These are phyloP conservation scores for Cotesia vestalis DNA, from an alignment of 1,140 invertebrate species.

Conservation along the genomic window DNA sequence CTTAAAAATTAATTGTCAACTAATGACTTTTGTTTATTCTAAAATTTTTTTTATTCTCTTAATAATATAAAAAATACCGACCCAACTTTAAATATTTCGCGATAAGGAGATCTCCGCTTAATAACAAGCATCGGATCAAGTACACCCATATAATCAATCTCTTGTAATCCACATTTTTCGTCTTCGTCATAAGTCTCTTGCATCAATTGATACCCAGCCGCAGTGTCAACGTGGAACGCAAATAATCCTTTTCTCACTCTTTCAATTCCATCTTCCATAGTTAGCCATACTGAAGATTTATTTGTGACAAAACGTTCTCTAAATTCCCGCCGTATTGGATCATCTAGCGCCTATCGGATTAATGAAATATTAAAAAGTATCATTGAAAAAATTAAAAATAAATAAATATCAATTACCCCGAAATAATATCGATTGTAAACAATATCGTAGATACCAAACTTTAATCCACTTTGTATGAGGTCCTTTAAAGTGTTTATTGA, in stretches of 20 bases:
- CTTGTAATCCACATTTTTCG: constrained; percentile 73
- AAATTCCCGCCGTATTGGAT: constrained; percentile 69
- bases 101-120: constrained; percentile 69
- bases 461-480: constrained; percentile 69
- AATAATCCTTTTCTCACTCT: constrained; percentile 69
- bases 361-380: background rate
- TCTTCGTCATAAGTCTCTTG: constrained; percentile 72
- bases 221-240: constrained; percentile 73
- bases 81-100: constrained; percentile 72
- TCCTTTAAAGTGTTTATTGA: constrained; percentile 70
- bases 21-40: no score
- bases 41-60: no score
- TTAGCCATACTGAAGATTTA: constrained; percentile 64
- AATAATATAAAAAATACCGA: constrained; percentile 45
- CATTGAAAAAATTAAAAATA: background rate
- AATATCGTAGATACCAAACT: constrained; percentile 70
- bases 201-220: constrained; percentile 71
- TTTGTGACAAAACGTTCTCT: constrained; percentile 69
- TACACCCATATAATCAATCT: constrained; percentile 71
- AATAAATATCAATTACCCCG: constrained; percentile 56
- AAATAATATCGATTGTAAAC: constrained; percentile 74
- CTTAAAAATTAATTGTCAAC: no score
- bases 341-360: constrained; percentile 55
- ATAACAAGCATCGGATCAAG: constrained; percentile 70
- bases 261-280: constrained; percentile 69